phyloP scores from a whole-genome alignment of 1,140 invertebrate species.

The Carposina sasakii region DNA sequence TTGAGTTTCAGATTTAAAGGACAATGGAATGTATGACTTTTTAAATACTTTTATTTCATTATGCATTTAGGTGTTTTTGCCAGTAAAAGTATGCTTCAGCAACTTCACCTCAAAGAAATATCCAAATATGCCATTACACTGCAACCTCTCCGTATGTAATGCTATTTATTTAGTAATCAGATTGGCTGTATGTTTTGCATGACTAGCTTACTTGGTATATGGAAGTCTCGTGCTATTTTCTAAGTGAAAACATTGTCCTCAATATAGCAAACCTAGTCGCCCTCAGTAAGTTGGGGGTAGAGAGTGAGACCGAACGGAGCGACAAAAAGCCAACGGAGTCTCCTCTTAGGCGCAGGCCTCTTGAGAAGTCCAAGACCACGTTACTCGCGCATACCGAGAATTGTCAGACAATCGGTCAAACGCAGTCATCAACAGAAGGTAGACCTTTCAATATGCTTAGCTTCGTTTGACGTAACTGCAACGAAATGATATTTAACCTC shows the following conservation, averaged over 20 bases:
- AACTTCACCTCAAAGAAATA: no score
- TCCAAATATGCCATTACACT: no score
- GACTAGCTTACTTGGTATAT: slow-evolving; percentile 41
- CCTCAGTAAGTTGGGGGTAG: slow-evolving; percentile 68
- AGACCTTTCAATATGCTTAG: slow-evolving; percentile 55
- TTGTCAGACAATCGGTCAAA: slow-evolving; percentile 68
- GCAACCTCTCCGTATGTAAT: no score
- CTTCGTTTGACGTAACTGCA: slow-evolving; percentile 69
- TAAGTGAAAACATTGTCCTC: slow-evolving; percentile 39
- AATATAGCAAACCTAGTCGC: slow-evolving; percentile 68
- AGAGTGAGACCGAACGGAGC: slow-evolving; percentile 57
- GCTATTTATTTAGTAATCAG: slow-evolving; percentile 14
- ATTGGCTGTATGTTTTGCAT: slow-evolving; percentile 62
- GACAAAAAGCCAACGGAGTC: slow-evolving; percentile 63
- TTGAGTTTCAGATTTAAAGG: no score
- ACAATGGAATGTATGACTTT: no score
- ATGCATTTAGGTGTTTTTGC: no score
- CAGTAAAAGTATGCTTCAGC: no score
- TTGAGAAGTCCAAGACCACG: slow-evolving; percentile 68
- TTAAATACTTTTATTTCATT: no score
- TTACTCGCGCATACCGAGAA: slow-evolving; percentile 63
- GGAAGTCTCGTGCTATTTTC: slow-evolving; percentile 10
- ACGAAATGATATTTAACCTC: no score
- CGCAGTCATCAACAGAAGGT: slow-evolving; percentile 64
- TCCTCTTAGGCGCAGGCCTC: slow-evolving; percentile 56